A percentile compares a stretch with the other conserved stretches of the same genome.
These are phyloP conservation scores for Germaria angustata DNA, from an alignment of 2,888 invertebrate species.

Conservation along the genomic window DNA sequence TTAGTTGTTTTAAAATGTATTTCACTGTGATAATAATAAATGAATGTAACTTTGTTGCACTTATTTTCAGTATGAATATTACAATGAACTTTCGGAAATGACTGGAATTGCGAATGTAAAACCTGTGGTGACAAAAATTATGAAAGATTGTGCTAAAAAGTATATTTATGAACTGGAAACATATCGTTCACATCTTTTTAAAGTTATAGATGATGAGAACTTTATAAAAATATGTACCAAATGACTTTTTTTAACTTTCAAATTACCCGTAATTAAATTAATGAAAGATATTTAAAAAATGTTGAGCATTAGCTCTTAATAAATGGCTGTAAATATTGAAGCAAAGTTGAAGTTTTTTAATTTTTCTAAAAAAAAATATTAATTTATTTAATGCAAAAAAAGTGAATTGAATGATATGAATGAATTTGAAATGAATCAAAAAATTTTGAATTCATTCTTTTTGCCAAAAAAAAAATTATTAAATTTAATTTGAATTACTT, in stretches of 20 bases:
- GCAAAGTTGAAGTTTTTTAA: too few species aligned
- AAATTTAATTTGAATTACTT: too few species aligned
- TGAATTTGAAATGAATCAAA: too few species aligned
- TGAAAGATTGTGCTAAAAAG: constrained; percentile 84
- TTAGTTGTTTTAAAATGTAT: constrained; percentile 73
- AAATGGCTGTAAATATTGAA: background rate
- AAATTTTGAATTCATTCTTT: too few species aligned
- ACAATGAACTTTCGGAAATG: constrained; percentile 84
- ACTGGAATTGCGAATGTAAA: constrained; percentile 84
- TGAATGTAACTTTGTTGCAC: background rate
- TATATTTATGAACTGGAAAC: constrained; percentile 83
- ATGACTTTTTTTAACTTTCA: background rate
- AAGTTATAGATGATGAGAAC: constrained; percentile 84
- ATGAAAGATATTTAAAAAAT: background rate
- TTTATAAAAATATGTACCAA: constrained; percentile 64
- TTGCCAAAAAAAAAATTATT: too few species aligned
- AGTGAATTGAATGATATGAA: too few species aligned
- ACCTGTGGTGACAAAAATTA: constrained; percentile 85
- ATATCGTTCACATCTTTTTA: constrained; percentile 84
- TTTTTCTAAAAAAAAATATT: too few species aligned
- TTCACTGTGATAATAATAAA: background rate
- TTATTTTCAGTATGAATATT: constrained; percentile 83
- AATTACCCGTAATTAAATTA: background rate
- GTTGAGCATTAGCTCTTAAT: constrained; percentile 3
- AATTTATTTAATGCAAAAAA: too few species aligned